A percentile compares a stretch with the other conserved stretches of the same genome.
These are phyloP conservation scores for Drosophila borealis DNA, from an alignment of 2,888 invertebrate genomes.

Conservation along the genomic window DNA sequence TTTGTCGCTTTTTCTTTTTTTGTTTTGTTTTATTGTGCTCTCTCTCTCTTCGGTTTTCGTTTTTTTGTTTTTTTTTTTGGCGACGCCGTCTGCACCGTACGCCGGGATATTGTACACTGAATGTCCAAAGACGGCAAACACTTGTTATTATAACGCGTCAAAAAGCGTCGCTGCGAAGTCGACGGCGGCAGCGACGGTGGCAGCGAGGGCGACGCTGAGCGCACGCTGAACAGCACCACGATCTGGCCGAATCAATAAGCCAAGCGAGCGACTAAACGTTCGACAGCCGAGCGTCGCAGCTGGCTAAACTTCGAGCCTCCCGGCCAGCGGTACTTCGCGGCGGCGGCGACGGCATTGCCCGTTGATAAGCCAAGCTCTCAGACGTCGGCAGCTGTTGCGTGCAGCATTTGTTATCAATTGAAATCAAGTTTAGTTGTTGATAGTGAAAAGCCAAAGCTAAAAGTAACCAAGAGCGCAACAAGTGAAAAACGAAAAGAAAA, in stretches of 20 bases:
- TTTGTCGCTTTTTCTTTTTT: not conserved
- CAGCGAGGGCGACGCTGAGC: slow-evolving; percentile 30
- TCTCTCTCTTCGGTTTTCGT: slow-evolving; percentile 2
- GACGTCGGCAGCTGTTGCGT: not conserved
- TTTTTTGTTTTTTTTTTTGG: slow-evolving; percentile 22
- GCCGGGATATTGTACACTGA: slow-evolving; percentile 84
- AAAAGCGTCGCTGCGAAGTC: slow-evolving; percentile 58
- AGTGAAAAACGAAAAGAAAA: not conserved
- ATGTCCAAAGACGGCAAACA: slow-evolving; percentile 82
- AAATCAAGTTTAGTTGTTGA: slow-evolving; percentile 45
- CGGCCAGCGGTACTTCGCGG: slow-evolving; percentile 7
- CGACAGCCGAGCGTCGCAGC: slow-evolving; percentile 22
- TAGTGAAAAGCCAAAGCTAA: slow-evolving; percentile 17
- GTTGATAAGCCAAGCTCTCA: slow-evolving; percentile 43
- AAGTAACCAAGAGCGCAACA: slow-evolving; percentile 4
- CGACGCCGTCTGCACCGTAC: slow-evolving; percentile 81
- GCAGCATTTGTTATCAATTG: slow-evolving; percentile 40
- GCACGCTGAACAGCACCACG: slow-evolving; percentile 19
- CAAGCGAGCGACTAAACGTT: slow-evolving; percentile 37
- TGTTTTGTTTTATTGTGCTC: slow-evolving; percentile 18
- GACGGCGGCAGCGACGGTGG: slow-evolving; percentile 33
- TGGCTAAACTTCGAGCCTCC: slow-evolving; percentile 40
- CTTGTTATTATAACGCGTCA: slow-evolving; percentile 84
- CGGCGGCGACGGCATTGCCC: slow-evolving; percentile 26
- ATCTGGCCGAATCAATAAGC: slow-evolving; percentile 68